These are phyloP conservation scores for Pandemis heparana DNA, from an alignment of 2,888 invertebrate genomes.

Conservation along the genomic window DNA sequence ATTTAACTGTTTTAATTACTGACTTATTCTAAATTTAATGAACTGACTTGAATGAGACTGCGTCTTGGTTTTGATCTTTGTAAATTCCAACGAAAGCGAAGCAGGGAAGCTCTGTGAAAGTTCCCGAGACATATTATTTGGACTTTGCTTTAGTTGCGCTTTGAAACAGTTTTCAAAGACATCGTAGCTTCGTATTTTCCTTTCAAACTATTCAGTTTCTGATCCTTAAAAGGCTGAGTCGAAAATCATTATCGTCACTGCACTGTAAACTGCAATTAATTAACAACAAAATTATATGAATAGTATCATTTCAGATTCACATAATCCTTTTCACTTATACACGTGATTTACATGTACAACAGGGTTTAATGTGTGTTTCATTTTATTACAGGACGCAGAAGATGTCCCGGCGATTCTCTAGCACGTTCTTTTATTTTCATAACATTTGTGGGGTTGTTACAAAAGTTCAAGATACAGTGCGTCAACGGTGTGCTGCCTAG, in stretches of 20 bases:
- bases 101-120: background rate
- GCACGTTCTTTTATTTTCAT: constrained; percentile 82
- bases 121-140: background rate
- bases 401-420: constrained; percentile 84
- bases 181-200: background rate
- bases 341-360: too few relatives aligned
- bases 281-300: too few relatives aligned
- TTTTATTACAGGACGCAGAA: constrained; percentile 73
- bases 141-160: background rate
- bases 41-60: background rate
- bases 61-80: background rate
- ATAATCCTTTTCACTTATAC: too few relatives aligned
- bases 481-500: constrained; percentile 39
- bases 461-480: constrained; percentile 59
- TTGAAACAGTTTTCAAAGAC: background rate
- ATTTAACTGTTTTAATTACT: too few relatives aligned
- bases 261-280: too few relatives aligned
- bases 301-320: too few relatives aligned
- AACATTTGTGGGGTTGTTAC: constrained; percentile 78
- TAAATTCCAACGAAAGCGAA: background rate
- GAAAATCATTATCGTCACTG: background rate
- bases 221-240: background rate
- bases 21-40: background rate
- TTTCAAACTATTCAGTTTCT: background rate
- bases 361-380: background rate